These are phyloP conservation scores for Tetragonisca angustula DNA, from an alignment of 2,888 invertebrate genomes.

Conservation along the genomic window DNA sequence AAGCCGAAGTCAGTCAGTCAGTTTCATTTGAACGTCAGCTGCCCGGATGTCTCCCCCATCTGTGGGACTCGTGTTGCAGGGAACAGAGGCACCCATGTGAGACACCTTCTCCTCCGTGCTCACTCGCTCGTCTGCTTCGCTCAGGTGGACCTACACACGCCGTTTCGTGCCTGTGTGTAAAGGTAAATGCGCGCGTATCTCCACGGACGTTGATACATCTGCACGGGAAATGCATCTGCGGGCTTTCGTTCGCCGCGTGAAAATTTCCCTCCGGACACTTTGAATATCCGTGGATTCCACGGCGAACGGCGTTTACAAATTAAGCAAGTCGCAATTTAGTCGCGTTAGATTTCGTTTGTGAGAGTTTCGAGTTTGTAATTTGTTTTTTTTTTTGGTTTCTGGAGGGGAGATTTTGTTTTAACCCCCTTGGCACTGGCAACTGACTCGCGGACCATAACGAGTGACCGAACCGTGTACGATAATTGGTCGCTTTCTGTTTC, in stretches of 20 bases:
- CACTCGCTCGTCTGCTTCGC: slow-evolving; percentile 75
- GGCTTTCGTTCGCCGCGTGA: slow-evolving; percentile 21
- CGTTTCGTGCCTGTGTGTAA: slow-evolving; percentile 40
- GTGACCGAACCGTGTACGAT: no score
- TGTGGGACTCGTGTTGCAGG: slow-evolving; percentile 82
- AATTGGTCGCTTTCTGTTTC: no score
- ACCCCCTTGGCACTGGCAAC: no score
- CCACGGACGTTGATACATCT: slow-evolving; percentile 65
- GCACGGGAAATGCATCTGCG: slow-evolving; percentile 65
- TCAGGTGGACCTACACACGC: slow-evolving; percentile 80
- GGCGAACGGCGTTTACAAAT: no score
- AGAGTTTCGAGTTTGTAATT: no score
- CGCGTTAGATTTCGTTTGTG: no score
- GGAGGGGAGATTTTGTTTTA: no score
- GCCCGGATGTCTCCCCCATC: slow-evolving; percentile 84
- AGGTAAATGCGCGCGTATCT: slow-evolving; percentile 67
- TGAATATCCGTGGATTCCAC: not conserved
- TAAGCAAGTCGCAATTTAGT: no score
- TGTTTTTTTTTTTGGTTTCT: no score
- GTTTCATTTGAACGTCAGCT: slow-evolving; percentile 84
- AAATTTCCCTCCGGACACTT: slow-evolving; percentile 11
- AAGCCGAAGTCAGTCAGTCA: slow-evolving; percentile 83
- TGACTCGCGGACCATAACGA: no score
- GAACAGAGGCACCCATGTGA: slow-evolving; percentile 83
- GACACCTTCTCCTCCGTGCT: slow-evolving; percentile 82